A percentile compares a stretch with the other conserved stretches of the same genome.
Evolutionary conservation across 2,888 invertebrate species (phyloP).

Genomic region (Andrena bicolor): DNA sequence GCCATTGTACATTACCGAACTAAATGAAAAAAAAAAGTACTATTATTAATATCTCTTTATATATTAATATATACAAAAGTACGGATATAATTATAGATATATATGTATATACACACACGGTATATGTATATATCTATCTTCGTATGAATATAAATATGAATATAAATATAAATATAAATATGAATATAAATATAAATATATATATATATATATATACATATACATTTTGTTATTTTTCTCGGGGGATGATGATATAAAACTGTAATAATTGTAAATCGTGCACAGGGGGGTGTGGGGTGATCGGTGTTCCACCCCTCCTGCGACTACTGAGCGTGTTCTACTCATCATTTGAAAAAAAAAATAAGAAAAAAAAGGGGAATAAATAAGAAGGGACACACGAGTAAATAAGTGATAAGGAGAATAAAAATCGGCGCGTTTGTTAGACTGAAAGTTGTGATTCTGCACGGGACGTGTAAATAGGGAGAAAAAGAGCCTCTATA

Average conservation of each 20-base stretch:
- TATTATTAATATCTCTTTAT: conserved; percentile 83
- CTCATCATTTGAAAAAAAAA: conserved; percentile 68
- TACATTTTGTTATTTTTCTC: conserved; percentile 81
- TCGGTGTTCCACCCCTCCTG: conserved; percentile 52
- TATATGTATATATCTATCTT: conserved; percentile 77
- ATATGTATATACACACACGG: conserved; percentile 77
- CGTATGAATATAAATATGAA: conserved; percentile 71
- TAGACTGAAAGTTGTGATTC: conserved; percentile 80
- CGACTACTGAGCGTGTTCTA: conserved; percentile 75
- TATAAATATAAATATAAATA: conserved; percentile 55
- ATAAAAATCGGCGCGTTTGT: conserved; percentile 70
- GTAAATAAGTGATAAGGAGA: conserved; percentile 17
- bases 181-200: conserved; percentile 68
- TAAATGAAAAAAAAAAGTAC: conserved; percentile 79
- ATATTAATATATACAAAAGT: conserved; percentile 81
- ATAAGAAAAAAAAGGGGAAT: conserved; percentile 6
- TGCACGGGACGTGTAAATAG: conserved; percentile 70
- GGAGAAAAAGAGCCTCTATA: conserved; percentile 49
- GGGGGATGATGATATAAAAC: conserved; percentile 71
- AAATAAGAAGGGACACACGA: not conserved
- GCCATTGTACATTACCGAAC: conserved; percentile 82
- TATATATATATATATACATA: conserved; percentile 70
- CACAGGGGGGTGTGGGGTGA: conserved; percentile 55
- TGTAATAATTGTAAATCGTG: conserved; percentile 76
- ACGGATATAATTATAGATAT: conserved; percentile 78